phyloP scores from a whole-genome alignment of 2,888 invertebrate genomes.

The Drosophila imparisetae region DNA sequence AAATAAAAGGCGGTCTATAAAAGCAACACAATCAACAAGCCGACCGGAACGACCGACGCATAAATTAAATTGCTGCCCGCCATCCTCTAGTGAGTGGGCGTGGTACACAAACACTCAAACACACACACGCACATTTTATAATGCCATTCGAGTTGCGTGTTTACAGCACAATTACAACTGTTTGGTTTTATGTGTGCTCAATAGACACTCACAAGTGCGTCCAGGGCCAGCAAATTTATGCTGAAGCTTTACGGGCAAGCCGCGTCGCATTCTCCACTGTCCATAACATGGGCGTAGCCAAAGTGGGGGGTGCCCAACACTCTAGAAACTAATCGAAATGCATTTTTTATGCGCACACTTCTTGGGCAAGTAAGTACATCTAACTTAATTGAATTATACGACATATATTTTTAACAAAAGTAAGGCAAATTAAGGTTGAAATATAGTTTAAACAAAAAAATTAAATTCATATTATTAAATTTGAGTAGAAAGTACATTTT shows the following conservation, averaged over 20 bases:
- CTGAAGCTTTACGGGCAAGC: conserved; percentile 76
- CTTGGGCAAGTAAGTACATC: neutral
- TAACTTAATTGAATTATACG: neutral
- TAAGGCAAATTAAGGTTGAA: neutral
- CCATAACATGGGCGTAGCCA: conserved; percentile 15
- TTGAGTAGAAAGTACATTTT: neutral
- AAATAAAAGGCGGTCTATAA: conserved; percentile 56
- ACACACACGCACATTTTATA: conserved; percentile 47
- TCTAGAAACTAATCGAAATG: neutral
- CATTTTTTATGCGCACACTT: neutral
- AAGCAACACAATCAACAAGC: conserved; percentile 72
- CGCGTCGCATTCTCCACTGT: conserved; percentile 36
- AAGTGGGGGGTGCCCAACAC: neutral
- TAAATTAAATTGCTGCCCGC: conserved; percentile 76
- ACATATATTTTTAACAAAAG: neutral
- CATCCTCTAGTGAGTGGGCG: conserved; percentile 23
- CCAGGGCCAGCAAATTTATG: conserved; percentile 68
- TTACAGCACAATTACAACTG: conserved; percentile 80
- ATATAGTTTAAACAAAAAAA: neutral
- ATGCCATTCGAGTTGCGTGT: conserved; percentile 79
- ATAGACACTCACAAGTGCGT: conserved; percentile 47
- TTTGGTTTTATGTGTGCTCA: conserved; percentile 79
- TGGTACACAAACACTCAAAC: conserved; percentile 12
- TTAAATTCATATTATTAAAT: neutral
- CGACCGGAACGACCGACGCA: conserved; percentile 66